Evolutionary conservation across 1,140 invertebrate species (phyloP).

Genomic region (Drosophila fuyamai): DNA sequence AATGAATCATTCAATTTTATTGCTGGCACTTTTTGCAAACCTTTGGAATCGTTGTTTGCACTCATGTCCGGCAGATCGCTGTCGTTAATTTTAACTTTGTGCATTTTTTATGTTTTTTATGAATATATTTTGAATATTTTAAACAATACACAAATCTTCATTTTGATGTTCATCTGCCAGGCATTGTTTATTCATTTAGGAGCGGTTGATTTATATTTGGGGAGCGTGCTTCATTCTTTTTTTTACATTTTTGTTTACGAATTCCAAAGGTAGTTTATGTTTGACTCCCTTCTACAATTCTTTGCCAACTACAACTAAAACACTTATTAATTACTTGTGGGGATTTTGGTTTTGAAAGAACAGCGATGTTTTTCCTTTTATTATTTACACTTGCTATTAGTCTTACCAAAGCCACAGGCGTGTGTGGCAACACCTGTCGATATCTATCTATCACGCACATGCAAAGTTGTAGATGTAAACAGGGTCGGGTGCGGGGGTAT

Average conservation of each 20-base stretch:
- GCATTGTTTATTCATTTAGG: constrained; percentile 19
- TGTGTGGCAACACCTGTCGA: constrained; percentile 39
- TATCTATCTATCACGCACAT: constrained; percentile 26
- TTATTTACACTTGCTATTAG: constrained; percentile 23
- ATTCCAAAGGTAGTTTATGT: constrained; percentile 33
- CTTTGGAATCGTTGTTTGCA: constrained; percentile 28
- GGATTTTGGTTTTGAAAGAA: constrained; percentile 31
- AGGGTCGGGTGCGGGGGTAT: background rate
- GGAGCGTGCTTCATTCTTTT: constrained; percentile 18
- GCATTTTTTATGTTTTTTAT: constrained; percentile 29
- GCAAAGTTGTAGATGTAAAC: constrained; percentile 1
- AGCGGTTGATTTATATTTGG: constrained; percentile 30
- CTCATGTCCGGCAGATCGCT: constrained; percentile 59
- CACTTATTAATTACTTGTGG: constrained; percentile 38
- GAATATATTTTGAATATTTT: constrained; percentile 32
- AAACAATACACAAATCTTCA: constrained; percentile 12
- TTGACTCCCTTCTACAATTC: constrained; percentile 37
- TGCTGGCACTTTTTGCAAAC: constrained; percentile 29
- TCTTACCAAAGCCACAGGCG: constrained; percentile 28
- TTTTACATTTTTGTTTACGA: constrained; percentile 30
- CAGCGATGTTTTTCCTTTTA: background rate
- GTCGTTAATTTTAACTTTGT: constrained; percentile 41
- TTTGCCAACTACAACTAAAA: constrained; percentile 17
- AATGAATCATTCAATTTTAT: constrained; percentile 63
- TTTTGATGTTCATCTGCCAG: background rate